Conservation (phyloP, 2,888 invertebrate species). For the Caenorhabditis sulstoni region DNA sequence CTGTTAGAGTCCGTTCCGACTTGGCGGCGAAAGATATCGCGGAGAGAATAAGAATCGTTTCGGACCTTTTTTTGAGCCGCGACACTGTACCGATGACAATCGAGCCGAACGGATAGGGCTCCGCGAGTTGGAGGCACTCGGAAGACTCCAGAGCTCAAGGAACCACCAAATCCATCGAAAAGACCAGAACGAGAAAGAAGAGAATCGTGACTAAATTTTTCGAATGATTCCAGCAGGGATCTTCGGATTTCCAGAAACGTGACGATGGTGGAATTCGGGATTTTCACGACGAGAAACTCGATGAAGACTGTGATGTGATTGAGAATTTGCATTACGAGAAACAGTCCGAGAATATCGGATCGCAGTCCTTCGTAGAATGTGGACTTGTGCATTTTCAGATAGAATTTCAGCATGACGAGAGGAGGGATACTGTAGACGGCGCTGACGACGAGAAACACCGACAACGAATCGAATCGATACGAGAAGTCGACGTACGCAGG, state of each 20-base stretch:
- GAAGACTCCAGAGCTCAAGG: too few species aligned
- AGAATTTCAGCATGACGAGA: neutral
- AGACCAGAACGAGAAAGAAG: neutral
- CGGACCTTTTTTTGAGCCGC: too few species aligned
- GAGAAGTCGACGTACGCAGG: neutral
- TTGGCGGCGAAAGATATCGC: neutral
- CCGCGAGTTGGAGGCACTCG: too few species aligned
- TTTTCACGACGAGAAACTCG: neutral
- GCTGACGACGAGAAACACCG: neutral
- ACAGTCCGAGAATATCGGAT: neutral
- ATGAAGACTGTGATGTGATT: neutral
- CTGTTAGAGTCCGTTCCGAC: neutral
- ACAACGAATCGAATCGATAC: neutral
- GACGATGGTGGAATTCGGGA: neutral
- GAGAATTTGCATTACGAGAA: neutral
- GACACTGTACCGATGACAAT: too few species aligned
- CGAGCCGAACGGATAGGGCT: too few species aligned
- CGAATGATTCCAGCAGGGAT: neutral
- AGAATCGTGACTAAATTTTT: neutral
- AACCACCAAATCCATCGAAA: too few species aligned
- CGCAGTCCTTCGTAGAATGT: neutral
- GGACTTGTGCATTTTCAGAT: neutral
- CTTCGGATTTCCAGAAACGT: neutral
- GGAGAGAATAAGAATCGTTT: neutral
- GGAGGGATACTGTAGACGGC: neutral